A percentile compares a stretch with the other conserved stretches of the same genome.
These are phyloP conservation scores for Coptotermes formosanus DNA, from an alignment of 1,140 invertebrate species.

Conservation along the genomic window DNA sequence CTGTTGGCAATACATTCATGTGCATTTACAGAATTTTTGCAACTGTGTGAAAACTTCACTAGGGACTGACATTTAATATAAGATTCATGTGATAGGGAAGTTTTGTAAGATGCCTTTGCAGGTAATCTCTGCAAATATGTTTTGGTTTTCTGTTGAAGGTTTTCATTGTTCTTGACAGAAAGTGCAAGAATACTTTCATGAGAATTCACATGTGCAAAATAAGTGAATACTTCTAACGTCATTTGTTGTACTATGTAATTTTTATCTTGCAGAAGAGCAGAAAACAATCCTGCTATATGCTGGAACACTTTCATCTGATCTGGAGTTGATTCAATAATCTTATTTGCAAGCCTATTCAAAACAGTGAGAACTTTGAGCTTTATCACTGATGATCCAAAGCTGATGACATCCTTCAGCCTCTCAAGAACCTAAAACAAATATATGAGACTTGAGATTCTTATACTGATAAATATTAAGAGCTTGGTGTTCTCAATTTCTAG, in stretches of 20 bases:
- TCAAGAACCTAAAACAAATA: slow-evolving; percentile 10
- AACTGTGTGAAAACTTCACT: background rate
- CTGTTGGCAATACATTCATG: background rate
- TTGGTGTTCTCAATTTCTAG: background rate
- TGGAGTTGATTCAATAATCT: background rate
- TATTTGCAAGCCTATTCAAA: background rate
- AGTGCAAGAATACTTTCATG: background rate
- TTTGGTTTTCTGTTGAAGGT: background rate
- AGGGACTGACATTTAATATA: background rate
- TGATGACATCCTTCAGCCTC: background rate
- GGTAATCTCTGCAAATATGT: background rate
- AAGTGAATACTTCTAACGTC: background rate
- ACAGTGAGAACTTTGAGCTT: background rate
- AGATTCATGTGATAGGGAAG: background rate
- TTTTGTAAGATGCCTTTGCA: background rate
- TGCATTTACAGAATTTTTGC: background rate
- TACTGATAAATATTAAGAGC: background rate
- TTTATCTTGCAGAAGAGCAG: background rate
- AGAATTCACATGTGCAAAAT: background rate
- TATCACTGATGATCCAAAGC: background rate
- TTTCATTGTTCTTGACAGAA: background rate
- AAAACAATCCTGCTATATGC: background rate
- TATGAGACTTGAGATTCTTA: too few species aligned
- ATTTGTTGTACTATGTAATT: background rate
- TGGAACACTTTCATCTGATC: background rate